Evolutionary conservation across 2,888 invertebrate species (phyloP).

Genomic region (Drosophila tanythrix): DNA sequence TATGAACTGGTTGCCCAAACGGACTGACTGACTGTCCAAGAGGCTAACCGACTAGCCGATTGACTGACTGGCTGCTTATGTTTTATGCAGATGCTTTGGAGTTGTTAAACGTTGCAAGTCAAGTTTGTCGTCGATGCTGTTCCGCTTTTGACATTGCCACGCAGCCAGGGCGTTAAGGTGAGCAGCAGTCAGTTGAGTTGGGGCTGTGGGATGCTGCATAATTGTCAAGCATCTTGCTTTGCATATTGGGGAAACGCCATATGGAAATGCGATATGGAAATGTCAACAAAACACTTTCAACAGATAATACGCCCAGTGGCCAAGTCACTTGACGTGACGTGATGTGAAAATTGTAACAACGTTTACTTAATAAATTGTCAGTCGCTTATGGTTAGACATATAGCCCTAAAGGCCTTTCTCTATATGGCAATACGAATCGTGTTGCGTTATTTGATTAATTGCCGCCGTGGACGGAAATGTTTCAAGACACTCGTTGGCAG

Average conservation of each 20-base stretch:
- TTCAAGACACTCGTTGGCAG: slow-evolving; percentile 51
- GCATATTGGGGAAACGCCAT: slow-evolving; percentile 15
- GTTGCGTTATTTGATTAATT: slow-evolving; percentile 52
- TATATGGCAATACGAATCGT: slow-evolving; percentile 16
- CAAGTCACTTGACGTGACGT: slow-evolving; percentile 23
- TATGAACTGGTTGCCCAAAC: slow-evolving; percentile 66
- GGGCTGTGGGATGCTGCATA: slow-evolving; percentile 53
- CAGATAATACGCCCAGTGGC: slow-evolving; percentile 43
- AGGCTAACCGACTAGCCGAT: background rate
- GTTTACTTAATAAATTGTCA: slow-evolving; percentile 41
- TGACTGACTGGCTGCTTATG: slow-evolving; percentile 15
- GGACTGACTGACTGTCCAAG: slow-evolving; percentile 5
- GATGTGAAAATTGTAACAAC: slow-evolving; percentile 46
- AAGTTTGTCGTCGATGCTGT: slow-evolving; percentile 29
- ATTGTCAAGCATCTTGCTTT: slow-evolving; percentile 15
- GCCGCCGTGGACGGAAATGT: slow-evolving; percentile 41
- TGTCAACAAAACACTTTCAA: slow-evolving; percentile 43
- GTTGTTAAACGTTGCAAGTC: slow-evolving; percentile 26
- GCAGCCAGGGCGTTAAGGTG: slow-evolving; percentile 57
- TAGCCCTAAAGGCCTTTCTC: slow-evolving; percentile 43
- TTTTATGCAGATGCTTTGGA: slow-evolving; percentile 45
- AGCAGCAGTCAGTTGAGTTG: slow-evolving; percentile 34
- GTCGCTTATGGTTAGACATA: slow-evolving; percentile 46
- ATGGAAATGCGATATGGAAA: slow-evolving; percentile 57
- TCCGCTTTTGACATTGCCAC: slow-evolving; percentile 46